Base-by-base conservation (phyloP, 1,140 invertebrate species). In the Drosophila sp. region DNA sequence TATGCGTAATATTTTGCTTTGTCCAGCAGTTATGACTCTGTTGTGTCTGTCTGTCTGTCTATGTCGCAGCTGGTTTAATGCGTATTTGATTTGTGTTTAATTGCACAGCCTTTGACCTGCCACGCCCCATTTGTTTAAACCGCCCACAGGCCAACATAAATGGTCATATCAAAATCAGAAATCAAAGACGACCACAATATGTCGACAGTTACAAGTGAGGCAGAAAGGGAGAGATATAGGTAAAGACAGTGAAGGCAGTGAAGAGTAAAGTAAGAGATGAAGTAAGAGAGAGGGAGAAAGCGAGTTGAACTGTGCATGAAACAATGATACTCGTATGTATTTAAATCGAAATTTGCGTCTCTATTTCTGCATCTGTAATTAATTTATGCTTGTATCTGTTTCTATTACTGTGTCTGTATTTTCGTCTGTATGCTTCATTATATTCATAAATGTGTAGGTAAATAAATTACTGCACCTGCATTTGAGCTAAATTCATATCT, bases 1-100 rank as follows among this genome's bases (percentile, higher is more conserved):
- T 87, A 87, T 87, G 51, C 67, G 75, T 76, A 82, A 82, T 84
- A 71, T 78, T 66, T 34, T n/a, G 45, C 46, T 40, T 7, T 64
- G 46, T 43, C 11, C 38, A 27, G 32, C 6, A 11, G 5, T 16
- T 38, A 38, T 54, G 14, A 27, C 7, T 50, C 13, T 14, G 14
- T 9, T 50, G 18, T 14, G 14, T 9, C 4, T 8, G 14, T 48
- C 6, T 16, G 38, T 45, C 14, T 21, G 32, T 36, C 38, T 8
- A 50, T 9, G 13, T 18, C 43, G 38, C 53, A 72, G 34, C 11
- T 45, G 70, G 63, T 53, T 67, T 67, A 72, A 72, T 72, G 70
- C 63, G 54, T 67, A 72, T 72, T 72, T 72, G 63, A 72, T 72
- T 72, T 72, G 63, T 40, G 64, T 67, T 72, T 72, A 72, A 72